Base-by-base conservation (phyloP, 2,888 invertebrate genomes). In the Tanypteryx hageni region DNA sequence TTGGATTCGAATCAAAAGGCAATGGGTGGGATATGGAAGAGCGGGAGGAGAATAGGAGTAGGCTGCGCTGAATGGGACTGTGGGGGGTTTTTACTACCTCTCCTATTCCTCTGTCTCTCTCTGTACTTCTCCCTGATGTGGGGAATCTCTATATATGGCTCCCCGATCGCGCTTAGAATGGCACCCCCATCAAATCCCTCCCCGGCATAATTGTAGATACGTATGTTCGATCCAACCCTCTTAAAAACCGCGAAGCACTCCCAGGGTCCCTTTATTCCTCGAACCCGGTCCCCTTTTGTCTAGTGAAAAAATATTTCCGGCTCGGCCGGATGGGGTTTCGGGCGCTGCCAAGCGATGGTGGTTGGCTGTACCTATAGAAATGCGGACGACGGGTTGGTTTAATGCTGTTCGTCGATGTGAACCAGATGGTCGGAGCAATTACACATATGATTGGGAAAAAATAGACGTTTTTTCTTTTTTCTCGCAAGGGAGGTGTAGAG, bases 1-100 rank as follows among this genome's bases (percentile, higher is more conserved):
- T 11, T 27, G 76, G 68, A 68, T n/a, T 68, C n/a, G 76, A 76
- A 27, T 76, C 76, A 76, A 76, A 76, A 76, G 76, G 76, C 68
- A 68, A 10, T 11, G 68, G 68, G 22, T 18, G 22, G 76, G 22
- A 44, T 44, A 44, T 1, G 44, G 44, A 44, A 44, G 76, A 5
- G 22, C 7, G 10, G 76, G 22, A 22, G 44, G 44, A 5, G 44
- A 44, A 44, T 44, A 44, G 76, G 76, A 27, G 27, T 11, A 76
- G 76, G 9, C 0, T 18, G 18, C 68, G 76, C 11, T 14, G 64
- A 64, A 64, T 64, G 64, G n/a, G 22, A 5, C 76, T 3, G 5
- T 8, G 22, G 27, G 44, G 44, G 5, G 44, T 44, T 44, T 44
- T 44, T 44, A 44, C 44, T 5, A 1, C 44, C 44, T 44, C 44